These are phyloP conservation scores for Camelus bactrianus DNA, from an alignment of 2,113 vertebrate genomes.

Conservation along the genomic window DNA sequence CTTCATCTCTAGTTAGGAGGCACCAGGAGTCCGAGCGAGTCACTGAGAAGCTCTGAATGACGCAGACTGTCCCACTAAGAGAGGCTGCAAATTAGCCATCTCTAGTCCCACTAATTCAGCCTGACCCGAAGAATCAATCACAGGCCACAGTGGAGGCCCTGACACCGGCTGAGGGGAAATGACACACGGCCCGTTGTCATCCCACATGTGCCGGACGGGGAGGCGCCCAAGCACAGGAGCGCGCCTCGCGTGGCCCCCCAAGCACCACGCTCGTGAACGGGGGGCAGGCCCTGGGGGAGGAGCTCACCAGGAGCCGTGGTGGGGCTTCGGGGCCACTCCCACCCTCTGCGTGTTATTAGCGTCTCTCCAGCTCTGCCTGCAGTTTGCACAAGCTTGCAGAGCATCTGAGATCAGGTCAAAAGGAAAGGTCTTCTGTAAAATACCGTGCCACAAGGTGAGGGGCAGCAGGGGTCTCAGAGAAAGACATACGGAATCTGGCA, in stretches of 20 bases:
- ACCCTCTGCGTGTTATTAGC: accelerated
- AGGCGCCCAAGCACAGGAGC: accelerated
- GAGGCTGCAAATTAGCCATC: background rate
- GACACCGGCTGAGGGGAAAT: accelerated
- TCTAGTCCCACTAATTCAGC: accelerated
- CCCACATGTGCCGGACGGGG: accelerated
- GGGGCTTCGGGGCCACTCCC: background rate
- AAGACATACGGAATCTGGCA: background rate
- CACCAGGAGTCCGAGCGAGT: too few species aligned
- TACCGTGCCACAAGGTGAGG: accelerated
- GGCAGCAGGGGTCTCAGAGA: background rate
- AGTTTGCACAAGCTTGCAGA: accelerated
- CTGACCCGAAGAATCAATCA: too few species aligned
- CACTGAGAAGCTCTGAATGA: accelerated
- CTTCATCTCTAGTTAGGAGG: background rate
- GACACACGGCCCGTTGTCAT: accelerated
- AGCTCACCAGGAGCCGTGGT: accelerated
- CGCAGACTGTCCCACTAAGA: background rate
- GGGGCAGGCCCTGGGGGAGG: too few species aligned
- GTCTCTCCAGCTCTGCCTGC: accelerated
- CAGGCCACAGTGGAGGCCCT: background rate
- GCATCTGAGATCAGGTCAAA: background rate
- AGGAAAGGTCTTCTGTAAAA: background rate
- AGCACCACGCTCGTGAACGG: too few species aligned
- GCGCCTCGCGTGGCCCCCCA: accelerated